Conservation (phyloP, 2,113 vertebrate species). For the Andinoacara biseriatus region DNA sequence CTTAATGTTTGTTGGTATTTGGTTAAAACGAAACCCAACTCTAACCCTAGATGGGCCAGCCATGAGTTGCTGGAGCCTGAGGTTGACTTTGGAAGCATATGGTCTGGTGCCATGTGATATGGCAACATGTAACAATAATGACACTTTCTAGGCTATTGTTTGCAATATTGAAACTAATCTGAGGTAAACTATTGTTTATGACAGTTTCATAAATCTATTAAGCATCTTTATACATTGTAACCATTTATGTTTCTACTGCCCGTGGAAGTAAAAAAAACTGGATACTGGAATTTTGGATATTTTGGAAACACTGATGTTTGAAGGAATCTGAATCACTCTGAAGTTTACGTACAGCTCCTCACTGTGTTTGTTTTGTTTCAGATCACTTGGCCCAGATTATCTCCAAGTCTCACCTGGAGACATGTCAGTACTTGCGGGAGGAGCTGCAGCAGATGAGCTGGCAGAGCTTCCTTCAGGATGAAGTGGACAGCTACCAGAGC, state of each 20-base stretch:
- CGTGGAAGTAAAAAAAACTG: neutral
- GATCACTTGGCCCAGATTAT: slow-evolving; percentile 92
- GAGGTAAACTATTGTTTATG: neutral
- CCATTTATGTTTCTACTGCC: neutral
- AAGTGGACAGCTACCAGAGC: slow-evolving; percentile 90
- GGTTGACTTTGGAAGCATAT: neutral
- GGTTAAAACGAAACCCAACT: neutral
- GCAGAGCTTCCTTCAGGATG: slow-evolving; percentile 90
- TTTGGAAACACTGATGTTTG: neutral
- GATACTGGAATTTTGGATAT: too few relatives aligned
- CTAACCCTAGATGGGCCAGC: neutral
- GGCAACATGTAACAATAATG: neutral
- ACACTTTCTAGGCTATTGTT: neutral
- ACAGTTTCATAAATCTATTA: neutral
- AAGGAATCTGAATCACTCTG: neutral
- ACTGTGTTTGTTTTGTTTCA: slow-evolving; percentile 52
- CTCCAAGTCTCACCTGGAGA: slow-evolving; percentile 94
- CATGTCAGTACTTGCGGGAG: slow-evolving; percentile 93
- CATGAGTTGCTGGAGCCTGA: neutral
- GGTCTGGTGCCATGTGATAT: neutral
- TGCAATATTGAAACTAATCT: neutral
- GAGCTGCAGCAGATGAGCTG: slow-evolving; percentile 93
- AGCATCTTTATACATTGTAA: neutral
- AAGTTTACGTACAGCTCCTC: neutral
- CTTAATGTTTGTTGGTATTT: neutral